phyloP scores from a whole-genome alignment of 2,888 invertebrate genomes.

The Choreutis nemorana region DNA sequence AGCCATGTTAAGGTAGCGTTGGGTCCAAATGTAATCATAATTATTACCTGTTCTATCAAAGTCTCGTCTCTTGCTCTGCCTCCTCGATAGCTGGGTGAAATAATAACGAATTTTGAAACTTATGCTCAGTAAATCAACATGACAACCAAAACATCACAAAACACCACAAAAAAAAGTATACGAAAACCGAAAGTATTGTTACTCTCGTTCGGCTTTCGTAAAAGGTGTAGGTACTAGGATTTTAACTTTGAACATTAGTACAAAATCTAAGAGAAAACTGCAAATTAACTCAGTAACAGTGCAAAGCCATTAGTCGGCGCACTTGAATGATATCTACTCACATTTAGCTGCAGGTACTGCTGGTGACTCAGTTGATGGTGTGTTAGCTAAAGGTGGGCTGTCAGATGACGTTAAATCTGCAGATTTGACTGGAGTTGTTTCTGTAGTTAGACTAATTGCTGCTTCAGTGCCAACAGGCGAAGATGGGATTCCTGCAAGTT shows the following conservation, averaged over 20 bases:
- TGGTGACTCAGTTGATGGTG: slow-evolving; percentile 43
- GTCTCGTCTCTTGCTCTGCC: slow-evolving; percentile 66
- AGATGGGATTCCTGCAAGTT: not conserved
- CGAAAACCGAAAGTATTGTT: not conserved
- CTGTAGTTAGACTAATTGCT: slow-evolving; percentile 15
- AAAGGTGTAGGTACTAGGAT: slow-evolving; percentile 11
- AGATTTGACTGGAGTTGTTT: slow-evolving; percentile 13
- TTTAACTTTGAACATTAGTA: slow-evolving; percentile 50
- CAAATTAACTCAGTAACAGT: slow-evolving; percentile 58
- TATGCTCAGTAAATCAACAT: slow-evolving; percentile 56
- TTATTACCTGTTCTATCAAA: slow-evolving; percentile 67
- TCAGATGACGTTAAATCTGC: slow-evolving; percentile 23
- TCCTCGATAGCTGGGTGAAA: slow-evolving; percentile 68
- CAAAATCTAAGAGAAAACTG: slow-evolving; percentile 46
- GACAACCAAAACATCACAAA: slow-evolving; percentile 62
- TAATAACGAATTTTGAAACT: slow-evolving; percentile 63
- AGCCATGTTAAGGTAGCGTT: slow-evolving; percentile 28
- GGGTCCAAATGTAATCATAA: slow-evolving; percentile 41
- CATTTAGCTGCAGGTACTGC: slow-evolving; percentile 43
- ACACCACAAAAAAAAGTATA: slow-evolving; percentile 52
- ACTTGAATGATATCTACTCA: slow-evolving; percentile 30
- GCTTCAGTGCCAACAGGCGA: not conserved
- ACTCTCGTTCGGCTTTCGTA: not conserved
- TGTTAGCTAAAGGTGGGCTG: slow-evolving; percentile 49
- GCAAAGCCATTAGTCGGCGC: slow-evolving; percentile 47